phyloP scores from a whole-genome alignment of 2,797 vertebrate genomes.

The Carduelis carduelis region DNA sequence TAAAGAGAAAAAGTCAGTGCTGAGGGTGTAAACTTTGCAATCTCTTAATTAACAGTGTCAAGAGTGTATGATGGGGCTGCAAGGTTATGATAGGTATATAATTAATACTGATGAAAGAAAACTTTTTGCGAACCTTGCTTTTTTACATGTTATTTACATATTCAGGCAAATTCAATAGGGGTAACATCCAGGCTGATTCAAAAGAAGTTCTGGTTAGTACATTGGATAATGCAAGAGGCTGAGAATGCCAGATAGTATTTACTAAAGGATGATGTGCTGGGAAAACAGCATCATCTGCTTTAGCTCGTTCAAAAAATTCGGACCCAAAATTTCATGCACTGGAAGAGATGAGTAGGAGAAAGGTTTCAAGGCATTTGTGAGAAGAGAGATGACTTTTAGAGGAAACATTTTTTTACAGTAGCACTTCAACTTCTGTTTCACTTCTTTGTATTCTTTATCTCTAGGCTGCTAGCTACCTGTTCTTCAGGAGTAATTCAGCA shows the following conservation, averaged over 20 bases:
- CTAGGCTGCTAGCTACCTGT: background rate
- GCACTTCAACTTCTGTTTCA: background rate
- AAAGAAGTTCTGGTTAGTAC: background rate
- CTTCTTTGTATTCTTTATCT: background rate
- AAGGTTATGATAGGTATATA: background rate
- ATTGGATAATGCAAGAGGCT: background rate
- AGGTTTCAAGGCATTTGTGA: background rate
- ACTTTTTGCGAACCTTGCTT: background rate
- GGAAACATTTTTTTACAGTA: background rate
- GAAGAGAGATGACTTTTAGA: background rate
- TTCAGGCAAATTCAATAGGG: background rate
- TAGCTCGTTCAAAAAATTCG: background rate
- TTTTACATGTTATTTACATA: background rate
- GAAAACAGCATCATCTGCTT: background rate
- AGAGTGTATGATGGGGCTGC: background rate
- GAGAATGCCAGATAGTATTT: background rate
- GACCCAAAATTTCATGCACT: background rate
- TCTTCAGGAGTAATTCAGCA: background rate
- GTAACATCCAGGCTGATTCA: background rate
- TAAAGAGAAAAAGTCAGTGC: background rate
- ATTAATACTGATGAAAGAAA: background rate
- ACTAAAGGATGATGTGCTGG: background rate
- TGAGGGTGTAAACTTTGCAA: background rate
- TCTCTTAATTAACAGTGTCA: background rate
- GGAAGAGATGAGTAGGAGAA: background rate